Conservation (phyloP, 2,888 invertebrate species). For the Chymomyza caudatula region DNA sequence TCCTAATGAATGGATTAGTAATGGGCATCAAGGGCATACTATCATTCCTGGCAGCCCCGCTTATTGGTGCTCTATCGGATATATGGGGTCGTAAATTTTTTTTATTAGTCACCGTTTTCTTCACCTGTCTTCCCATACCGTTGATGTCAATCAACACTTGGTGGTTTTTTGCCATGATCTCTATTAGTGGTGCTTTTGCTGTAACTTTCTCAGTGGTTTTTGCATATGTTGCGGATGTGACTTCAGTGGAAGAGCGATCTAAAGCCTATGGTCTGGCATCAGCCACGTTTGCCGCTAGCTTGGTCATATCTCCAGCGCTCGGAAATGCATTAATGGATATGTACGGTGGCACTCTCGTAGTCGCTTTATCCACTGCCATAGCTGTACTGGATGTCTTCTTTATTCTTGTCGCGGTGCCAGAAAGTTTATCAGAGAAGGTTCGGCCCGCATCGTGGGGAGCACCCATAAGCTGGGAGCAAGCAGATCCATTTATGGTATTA, state of each 20-base stretch:
- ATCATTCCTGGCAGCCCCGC: slow-evolving; percentile 97
- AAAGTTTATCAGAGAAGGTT: slow-evolving; percentile 97
- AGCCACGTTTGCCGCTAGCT: slow-evolving; percentile 98
- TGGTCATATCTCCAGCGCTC: slow-evolving; percentile 98
- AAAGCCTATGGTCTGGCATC: slow-evolving; percentile 98
- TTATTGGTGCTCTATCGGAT: slow-evolving; percentile 98
- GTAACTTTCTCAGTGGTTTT: slow-evolving; percentile 99
- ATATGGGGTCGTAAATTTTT: slow-evolving; percentile 99
- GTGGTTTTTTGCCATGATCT: slow-evolving; percentile 99
- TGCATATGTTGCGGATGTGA: slow-evolving; percentile 99
- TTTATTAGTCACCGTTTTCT: slow-evolving; percentile 97
- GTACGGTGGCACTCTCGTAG: slow-evolving; percentile 91
- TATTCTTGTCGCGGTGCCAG: slow-evolving; percentile 98
- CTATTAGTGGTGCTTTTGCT: slow-evolving; percentile 98
- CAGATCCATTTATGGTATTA: slow-evolving; percentile 94
- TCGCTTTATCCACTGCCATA: slow-evolving; percentile 96
- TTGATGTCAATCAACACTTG: slow-evolving; percentile 99
- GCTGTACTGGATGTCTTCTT: slow-evolving; percentile 98
- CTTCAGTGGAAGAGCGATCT: slow-evolving; percentile 96
- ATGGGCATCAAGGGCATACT: slow-evolving; percentile 99
- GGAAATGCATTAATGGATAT: slow-evolving; percentile 92
- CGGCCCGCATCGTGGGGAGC: slow-evolving; percentile 88
- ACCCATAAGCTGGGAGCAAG: slow-evolving; percentile 97
- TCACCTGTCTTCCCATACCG: slow-evolving; percentile 99
- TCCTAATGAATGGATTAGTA: slow-evolving; percentile 98